These are phyloP conservation scores for Sebastes iracundus DNA, from an alignment of 2,797 vertebrate species.

Conservation along the genomic window DNA sequence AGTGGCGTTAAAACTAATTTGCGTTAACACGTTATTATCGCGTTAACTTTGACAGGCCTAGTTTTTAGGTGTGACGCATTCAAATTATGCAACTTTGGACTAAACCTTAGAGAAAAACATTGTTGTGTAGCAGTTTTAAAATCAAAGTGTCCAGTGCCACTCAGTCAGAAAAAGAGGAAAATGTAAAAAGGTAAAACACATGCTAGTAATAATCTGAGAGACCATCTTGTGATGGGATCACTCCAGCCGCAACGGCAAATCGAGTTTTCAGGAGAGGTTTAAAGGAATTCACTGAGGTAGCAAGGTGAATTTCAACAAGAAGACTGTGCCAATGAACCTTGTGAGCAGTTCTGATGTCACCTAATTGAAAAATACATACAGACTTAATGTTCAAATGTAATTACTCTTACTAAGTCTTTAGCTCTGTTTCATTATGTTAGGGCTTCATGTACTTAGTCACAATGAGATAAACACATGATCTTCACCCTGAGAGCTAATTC, in stretches of 20 bases:
- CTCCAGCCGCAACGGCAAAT: too few species aligned
- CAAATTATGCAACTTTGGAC: neutral
- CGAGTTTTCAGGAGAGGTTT: neutral
- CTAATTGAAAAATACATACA: neutral
- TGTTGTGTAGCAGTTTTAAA: neutral
- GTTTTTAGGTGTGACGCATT: neutral
- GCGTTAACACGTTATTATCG: too few species aligned
- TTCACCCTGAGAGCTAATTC: neutral
- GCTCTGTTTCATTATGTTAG: neutral
- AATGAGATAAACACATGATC: neutral
- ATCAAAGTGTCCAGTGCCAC: neutral
- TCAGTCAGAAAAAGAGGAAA: neutral
- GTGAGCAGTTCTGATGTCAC: neutral
- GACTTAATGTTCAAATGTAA: neutral
- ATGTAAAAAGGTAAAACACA: neutral
- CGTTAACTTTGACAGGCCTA: too few species aligned
- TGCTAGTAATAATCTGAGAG: neutral
- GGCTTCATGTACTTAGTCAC: neutral
- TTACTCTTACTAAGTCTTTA: neutral
- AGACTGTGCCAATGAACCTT: neutral
- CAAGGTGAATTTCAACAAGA: neutral
- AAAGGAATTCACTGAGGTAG: neutral
- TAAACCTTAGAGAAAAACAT: too few species aligned
- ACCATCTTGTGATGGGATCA: too few species aligned
- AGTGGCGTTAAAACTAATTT: rapidly evolving